Percentiles rank a stretch among this genome's conserved stretches.
These are phyloP conservation scores for Neopelma chrysocephalum DNA, from an alignment of 2,797 vertebrate genomes.

Conservation along the genomic window DNA sequence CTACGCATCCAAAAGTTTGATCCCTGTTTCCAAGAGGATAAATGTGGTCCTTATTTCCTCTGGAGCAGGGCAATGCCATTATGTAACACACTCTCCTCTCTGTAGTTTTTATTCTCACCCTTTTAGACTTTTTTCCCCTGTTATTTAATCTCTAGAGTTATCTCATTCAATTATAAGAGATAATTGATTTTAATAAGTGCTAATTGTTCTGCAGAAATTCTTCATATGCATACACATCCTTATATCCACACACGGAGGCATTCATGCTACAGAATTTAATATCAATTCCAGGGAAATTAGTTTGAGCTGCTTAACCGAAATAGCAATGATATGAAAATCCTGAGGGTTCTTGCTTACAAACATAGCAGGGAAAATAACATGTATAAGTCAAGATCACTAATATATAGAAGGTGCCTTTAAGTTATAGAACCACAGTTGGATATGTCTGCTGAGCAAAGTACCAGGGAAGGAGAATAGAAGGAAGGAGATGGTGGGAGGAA, in stretches of 20 bases:
- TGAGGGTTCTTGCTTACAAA: neutral
- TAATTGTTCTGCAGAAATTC: conserved; percentile 17
- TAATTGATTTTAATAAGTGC: conserved; percentile 33
- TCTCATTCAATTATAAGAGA: neutral
- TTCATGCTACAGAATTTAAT: neutral
- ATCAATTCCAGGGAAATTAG: neutral
- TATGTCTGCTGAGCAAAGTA: neutral
- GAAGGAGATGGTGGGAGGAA: neutral
- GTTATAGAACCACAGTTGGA: too few relatives aligned
- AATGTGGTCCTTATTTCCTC: neutral
- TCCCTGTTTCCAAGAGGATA: neutral
- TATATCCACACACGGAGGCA: neutral
- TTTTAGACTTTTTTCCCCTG: neutral
- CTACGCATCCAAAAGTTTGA: neutral
- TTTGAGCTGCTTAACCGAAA: neutral
- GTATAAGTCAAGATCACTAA: neutral
- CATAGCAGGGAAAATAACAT: neutral
- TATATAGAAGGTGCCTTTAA: neutral
- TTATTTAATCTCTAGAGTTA: conserved; percentile 2
- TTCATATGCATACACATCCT: neutral
- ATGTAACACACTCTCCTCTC: neutral
- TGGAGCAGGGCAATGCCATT: neutral
- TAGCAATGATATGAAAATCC: neutral
- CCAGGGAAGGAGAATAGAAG: neutral
- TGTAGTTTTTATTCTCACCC: neutral